Evolutionary conservation across 1,140 invertebrate species (phyloP), one percentile per base, ranked within the genome.

Genomic region (Reticulitermes speratus): DNA sequence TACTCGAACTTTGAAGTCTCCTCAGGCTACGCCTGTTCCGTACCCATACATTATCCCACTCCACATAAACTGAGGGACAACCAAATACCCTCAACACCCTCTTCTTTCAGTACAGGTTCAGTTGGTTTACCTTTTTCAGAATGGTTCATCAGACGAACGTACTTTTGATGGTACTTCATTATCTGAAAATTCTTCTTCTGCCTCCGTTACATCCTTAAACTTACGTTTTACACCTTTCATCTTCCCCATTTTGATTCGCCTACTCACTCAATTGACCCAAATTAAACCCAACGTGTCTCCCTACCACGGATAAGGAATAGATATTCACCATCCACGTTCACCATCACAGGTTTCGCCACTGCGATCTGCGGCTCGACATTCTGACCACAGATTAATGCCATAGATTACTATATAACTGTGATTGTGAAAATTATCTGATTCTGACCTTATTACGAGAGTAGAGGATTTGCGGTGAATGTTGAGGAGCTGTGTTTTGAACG

Each of bases 101-200:
- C 89, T 83, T 84, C 88, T 88, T 89, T 48, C 14, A 16, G 45
- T 48, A 48, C 45, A 55, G 52, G 52, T 55, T 55, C 8, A 55
- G 19, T 55, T 16, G 9, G 14, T 86, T 87, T 88, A 92, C 92
- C 90, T 91, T 92, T 89, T 91, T 92, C 30, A 89, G 87, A 38
- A 87, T 21, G 91, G 91, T 85, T 93, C 92, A 88, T 92, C 91
- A 0, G 92, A 92, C 44, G 88, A 88, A 87, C 90, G 89, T 87
- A 90, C 91, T 9, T 88, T 59, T 25, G 91, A 89, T 25, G 90
- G 90, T 86, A 90, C 85, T 87, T 89, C 84, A 55, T 85, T 30
- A 84, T 87, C 83, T 25, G 87, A 30, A 82, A 85, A 85, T 85
- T 86, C 87, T 75, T 87, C 86, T 84, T 86, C 85, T 23, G 23